phyloP scores from a whole-genome alignment of 2,797 vertebrate species.

The Staurois parvus region DNA sequence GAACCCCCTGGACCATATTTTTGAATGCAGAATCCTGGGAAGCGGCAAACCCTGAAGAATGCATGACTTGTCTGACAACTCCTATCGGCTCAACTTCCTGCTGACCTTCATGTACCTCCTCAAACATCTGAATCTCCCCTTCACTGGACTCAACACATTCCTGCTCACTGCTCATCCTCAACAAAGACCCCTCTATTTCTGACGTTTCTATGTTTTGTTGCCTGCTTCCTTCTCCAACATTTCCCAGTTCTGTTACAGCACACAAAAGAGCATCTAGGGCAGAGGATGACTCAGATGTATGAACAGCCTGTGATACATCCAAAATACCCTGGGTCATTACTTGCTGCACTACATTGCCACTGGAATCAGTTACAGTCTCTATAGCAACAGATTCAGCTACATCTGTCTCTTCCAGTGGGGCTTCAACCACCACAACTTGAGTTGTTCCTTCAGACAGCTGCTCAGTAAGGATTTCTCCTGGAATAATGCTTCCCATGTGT shows the following conservation, averaged over 20 bases:
- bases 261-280: conserved; percentile 92
- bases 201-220: conserved; percentile 64
- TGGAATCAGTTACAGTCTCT: conserved; percentile 64
- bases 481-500: conserved; percentile 73
- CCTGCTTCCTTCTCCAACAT: conserved; percentile 72
- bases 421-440: conserved; percentile 90
- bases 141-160: conserved; percentile 12
- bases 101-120: conserved; percentile 66
- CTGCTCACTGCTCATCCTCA: conserved; percentile 70
- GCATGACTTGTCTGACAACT: conserved; percentile 77
- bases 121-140: conserved; percentile 73
- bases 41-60: conserved; percentile 70
- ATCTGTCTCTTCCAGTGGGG: conserved; percentile 65
- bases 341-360: conserved; percentile 71
- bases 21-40: conserved; percentile 77
- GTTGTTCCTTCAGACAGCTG: conserved; percentile 76
- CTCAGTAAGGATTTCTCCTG: conserved; percentile 74
- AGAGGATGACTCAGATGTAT: conserved; percentile 81
- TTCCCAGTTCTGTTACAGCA: conserved; percentile 91
- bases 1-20: conserved; percentile 89
- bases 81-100: conserved; percentile 73
- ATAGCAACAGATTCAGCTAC: conserved; percentile 68
- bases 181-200: conserved; percentile 67
- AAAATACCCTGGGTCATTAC: conserved; percentile 74
- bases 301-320: conserved; percentile 69